Conservation (phyloP, 1,140 invertebrate species). For the Sarcophaga peregrina region DNA sequence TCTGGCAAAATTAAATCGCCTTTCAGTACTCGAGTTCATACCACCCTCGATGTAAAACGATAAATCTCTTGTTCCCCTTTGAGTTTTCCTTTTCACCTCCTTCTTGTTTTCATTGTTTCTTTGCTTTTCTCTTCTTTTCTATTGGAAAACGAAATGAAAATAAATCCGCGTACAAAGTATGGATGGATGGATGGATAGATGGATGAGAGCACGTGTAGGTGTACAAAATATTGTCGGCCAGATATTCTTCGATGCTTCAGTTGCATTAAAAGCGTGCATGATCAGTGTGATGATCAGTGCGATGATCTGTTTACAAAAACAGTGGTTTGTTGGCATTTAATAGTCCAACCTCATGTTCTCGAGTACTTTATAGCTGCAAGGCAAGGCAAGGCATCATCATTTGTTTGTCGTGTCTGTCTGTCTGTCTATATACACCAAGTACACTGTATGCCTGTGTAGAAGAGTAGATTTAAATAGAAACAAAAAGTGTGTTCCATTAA, state of each 20-base stretch:
- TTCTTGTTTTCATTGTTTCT: no score
- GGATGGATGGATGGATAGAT: no score
- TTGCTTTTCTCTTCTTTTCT: no score
- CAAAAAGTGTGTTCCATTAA: neutral
- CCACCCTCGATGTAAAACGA: constrained; percentile 35
- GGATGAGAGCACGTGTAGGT: neutral
- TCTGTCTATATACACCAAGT: no score
- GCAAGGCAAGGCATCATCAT: neutral
- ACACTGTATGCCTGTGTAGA: no score
- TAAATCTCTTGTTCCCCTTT: constrained; percentile 34
- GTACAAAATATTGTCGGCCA: neutral
- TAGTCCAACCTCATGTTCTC: neutral
- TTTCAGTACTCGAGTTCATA: constrained; percentile 35
- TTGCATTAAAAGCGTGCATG: neutral
- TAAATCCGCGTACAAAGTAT: no score
- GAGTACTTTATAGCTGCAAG: neutral
- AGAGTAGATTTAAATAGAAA: no score
- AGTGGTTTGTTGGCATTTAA: constrained; percentile 34
- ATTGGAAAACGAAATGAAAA: no score
- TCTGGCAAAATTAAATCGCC: constrained; percentile 29
- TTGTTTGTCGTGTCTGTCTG: neutral
- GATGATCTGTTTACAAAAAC: constrained; percentile 36
- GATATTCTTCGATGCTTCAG: no score
- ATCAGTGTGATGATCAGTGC: neutral
- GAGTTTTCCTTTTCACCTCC: neutral